Percentiles rank a stretch among this genome's conserved stretches.
These are phyloP conservation scores for Panulirus ornatus DNA, from an alignment of 1,140 invertebrate species.

Conservation along the genomic window DNA sequence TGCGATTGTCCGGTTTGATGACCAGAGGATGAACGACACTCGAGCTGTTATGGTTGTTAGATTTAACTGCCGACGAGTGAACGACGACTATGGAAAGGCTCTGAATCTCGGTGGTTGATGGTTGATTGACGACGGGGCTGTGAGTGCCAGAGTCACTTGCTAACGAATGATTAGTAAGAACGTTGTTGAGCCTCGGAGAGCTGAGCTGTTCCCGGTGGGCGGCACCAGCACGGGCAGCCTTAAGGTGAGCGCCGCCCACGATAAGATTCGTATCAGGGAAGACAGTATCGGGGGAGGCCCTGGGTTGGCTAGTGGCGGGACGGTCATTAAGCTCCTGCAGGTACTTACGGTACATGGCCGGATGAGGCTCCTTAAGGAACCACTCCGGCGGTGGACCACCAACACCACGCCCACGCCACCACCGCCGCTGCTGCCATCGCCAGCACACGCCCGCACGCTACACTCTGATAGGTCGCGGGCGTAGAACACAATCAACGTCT, in stretches of 20 bases:
- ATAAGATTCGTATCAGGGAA: conserved; percentile 59
- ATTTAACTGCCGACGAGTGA: neutral
- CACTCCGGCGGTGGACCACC: neutral
- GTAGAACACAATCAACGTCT: neutral
- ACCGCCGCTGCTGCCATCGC: neutral
- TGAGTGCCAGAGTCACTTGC: neutral
- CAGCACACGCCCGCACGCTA: neutral
- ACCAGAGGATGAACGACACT: neutral
- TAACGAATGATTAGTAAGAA: neutral
- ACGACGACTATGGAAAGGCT: neutral
- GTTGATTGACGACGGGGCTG: no score
- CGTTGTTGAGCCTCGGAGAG: neutral
- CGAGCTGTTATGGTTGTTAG: neutral
- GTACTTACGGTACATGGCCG: conserved; percentile 68
- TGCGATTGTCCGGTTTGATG: neutral
- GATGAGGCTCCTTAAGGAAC: neutral
- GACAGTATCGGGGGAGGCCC: conserved; percentile 12
- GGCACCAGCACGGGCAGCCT: conserved; percentile 51
- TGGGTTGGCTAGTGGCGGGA: neutral
- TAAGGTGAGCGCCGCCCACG: conserved; percentile 53
- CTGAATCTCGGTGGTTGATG: neutral
- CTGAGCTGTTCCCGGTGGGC: conserved; percentile 19
- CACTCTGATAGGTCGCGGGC: neutral
- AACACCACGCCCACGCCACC: conserved; percentile 26
- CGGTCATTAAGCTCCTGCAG: conserved; percentile 45